Base-by-base conservation (phyloP, 1,140 invertebrate species). In the Pseudoatta argentina region DNA sequence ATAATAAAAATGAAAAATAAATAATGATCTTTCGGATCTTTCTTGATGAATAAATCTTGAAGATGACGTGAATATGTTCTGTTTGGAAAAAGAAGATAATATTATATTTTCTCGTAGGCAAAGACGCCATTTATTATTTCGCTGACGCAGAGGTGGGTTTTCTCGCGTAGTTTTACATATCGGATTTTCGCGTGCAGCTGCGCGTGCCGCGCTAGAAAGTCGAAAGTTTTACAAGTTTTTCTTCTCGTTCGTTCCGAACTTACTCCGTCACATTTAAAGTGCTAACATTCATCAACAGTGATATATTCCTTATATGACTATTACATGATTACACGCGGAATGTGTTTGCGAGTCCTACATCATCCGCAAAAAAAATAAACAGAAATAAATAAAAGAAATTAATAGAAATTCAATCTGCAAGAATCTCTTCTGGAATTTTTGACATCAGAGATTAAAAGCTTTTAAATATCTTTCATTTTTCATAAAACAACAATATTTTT, bases 241-340 rank as follows among this genome's bases (percentile, higher is more conserved):
- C 48, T 39, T 66, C 89, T 67, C 89, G 30, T 24, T 39, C 30
- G 21, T 24, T 24, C 91, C 91, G 75, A 91, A 89, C 89, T 77
- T 59, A 91, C 85, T 24, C 24, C 89, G 24, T 93, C 93, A 93
- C 91, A 93, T 94, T 92, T 91, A 93, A 93, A 91, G 92, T 94
- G 93, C 93, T 94, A 94, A 91, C 85, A 92, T 95, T n/a, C n/a
- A 94, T 94, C 93, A 94, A 95, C 94, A 95, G 93, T 95, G 94
- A 94, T 93, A 94, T 93, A 93, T 92, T 89, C 63, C 76, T 89
- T 90, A 87, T 55, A 87, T 63, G 73, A 76, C 66, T 87, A 90
- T 77, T 86, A 91, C 79, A 87, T 48, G 77, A 51, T 64, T 76
- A 73, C 73, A 67, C 69, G 44, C 72, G 77, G 73, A 73, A 83